phyloP scores from a whole-genome alignment of 2,888 invertebrate genomes.

The Brachyptera putata region DNA sequence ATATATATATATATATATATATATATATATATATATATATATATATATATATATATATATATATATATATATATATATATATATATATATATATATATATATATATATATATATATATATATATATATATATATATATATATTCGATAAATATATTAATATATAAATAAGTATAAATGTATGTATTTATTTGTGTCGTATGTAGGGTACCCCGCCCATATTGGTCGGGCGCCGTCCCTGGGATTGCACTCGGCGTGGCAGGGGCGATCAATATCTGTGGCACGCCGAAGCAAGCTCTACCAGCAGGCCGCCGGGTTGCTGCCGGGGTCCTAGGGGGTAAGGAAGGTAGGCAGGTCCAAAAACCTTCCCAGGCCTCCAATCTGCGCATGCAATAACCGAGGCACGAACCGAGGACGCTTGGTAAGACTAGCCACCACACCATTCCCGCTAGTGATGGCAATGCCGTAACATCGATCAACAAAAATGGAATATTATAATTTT shows the following conservation, averaged over 20 bases:
- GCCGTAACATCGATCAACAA: background rate
- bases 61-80: too few species aligned
- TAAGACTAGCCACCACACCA: background rate
- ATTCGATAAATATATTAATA: too few species aligned
- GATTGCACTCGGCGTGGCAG: background rate
- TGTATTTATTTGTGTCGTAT: background rate
- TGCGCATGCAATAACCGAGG: conserved; percentile 17
- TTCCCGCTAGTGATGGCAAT: conserved; percentile 1
- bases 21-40: too few species aligned
- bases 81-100: too few species aligned
- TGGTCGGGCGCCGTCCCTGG: conserved; percentile 15
- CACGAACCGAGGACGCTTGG: conserved; percentile 10
- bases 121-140: too few species aligned
- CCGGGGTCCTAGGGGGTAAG: conserved; percentile 2
- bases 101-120: too few species aligned
- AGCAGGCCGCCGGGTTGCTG: background rate
- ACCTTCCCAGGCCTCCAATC: background rate
- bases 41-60: too few species aligned
- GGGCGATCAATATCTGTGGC: conserved; percentile 4
- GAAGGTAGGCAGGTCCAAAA: background rate
- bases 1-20: too few species aligned
- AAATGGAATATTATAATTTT: background rate
- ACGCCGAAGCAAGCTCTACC: background rate
- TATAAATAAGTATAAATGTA: background rate
- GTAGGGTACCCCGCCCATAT: conserved; percentile 18